Evolutionary conservation across 30 jellyfish, hydroid and myxozoan genomes (phyloP).

Genomic region (Morbakka virulenta): DNA sequence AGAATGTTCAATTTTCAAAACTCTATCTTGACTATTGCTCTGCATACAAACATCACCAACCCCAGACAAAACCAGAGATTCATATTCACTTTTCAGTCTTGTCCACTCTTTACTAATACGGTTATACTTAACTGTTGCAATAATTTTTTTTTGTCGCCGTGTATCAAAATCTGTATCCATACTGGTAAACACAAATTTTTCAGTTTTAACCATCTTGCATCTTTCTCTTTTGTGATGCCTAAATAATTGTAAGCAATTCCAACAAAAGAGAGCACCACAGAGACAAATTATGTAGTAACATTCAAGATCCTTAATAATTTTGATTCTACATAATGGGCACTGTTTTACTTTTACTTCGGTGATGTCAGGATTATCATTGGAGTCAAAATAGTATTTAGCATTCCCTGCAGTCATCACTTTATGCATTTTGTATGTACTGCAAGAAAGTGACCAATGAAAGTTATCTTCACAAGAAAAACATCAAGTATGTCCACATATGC

Average conservation of each 20-base stretch:
- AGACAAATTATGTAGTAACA: constrained; percentile 23
- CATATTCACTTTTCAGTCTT: too few relatives aligned
- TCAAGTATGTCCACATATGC: constrained; percentile 14
- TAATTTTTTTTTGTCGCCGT: too few relatives aligned
- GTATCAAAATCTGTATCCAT: too few relatives aligned
- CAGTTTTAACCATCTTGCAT: neutral
- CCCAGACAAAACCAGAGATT: too few relatives aligned
- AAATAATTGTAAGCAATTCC: constrained; percentile 5
- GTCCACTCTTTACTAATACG: too few relatives aligned
- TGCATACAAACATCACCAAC: too few relatives aligned
- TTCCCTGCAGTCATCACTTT: neutral
- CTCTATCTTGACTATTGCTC: too few relatives aligned
- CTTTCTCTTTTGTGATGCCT: neutral
- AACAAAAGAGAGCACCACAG: constrained; percentile 20
- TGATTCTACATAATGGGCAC: constrained; percentile 34
- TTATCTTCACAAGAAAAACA: constrained; percentile 28
- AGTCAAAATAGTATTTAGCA: too few relatives aligned
- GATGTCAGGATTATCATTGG: neutral
- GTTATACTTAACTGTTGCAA: too few relatives aligned
- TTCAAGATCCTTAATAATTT: constrained; percentile 21
- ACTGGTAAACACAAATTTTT: constrained; percentile 8
- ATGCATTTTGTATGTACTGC: neutral
- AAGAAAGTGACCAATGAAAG: constrained; percentile 39
- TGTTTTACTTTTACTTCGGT: constrained; percentile 16
- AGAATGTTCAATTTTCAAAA: too few relatives aligned